A percentile compares a stretch with the other conserved stretches of the same genome.
Evolutionary conservation across 1,140 invertebrate species (phyloP).

Genomic region (Pogonognathellus flavescens): DNA sequence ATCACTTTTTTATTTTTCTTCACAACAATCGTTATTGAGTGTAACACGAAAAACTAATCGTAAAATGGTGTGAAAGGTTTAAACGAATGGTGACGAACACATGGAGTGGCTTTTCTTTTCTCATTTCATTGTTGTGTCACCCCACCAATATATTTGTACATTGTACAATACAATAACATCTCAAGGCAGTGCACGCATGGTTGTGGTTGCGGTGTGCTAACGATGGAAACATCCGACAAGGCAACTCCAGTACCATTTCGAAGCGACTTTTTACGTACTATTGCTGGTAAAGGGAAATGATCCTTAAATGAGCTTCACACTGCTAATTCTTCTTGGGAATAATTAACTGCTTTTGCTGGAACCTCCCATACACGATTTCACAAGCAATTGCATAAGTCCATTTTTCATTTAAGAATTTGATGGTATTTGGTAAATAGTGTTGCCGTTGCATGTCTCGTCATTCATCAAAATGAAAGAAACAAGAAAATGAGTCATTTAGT

Average conservation of each 20-base stretch:
- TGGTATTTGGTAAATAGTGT: slow-evolving; percentile 15
- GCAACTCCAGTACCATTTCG: neutral
- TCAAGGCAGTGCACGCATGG: no score
- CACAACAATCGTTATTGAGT: neutral
- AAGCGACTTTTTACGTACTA: neutral
- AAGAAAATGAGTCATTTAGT: slow-evolving; percentile 15
- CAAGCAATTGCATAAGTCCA: slow-evolving; percentile 45
- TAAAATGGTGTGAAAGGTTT: no score
- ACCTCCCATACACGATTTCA: slow-evolving; percentile 41
- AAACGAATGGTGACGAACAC: no score
- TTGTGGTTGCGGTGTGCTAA: neutral
- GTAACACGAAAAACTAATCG: neutral
- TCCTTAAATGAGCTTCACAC: slow-evolving; percentile 21
- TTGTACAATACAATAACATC: no score
- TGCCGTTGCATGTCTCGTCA: neutral
- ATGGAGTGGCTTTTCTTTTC: no score
- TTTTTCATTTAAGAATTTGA: slow-evolving; percentile 45
- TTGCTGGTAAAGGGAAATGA: slow-evolving; percentile 11
- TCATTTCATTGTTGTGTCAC: no score
- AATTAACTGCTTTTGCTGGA: slow-evolving; percentile 11
- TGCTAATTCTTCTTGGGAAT: slow-evolving; percentile 7
- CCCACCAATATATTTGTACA: no score
- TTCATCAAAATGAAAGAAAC: neutral
- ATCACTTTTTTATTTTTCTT: slow-evolving; percentile 9
- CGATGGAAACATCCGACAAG: neutral